phyloP scores from a whole-genome alignment of 2,113 vertebrate genomes.

The Macaca mulatta region DNA sequence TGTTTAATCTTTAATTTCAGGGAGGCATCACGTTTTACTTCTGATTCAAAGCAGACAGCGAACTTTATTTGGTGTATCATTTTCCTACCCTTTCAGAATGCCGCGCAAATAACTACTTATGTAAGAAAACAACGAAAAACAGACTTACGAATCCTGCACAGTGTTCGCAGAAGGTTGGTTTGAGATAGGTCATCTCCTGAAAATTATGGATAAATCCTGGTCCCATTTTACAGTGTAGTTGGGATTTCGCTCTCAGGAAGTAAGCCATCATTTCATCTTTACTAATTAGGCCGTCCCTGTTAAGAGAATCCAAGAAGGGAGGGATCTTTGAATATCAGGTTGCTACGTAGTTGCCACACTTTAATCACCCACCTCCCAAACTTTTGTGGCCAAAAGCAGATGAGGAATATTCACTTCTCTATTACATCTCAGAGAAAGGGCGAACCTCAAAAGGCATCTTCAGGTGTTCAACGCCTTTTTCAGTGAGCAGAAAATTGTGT shows the following conservation, averaged over 20 bases:
- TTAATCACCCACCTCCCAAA: neutral
- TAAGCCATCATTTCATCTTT: slow-evolving; percentile 99
- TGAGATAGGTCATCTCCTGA: slow-evolving; percentile 98
- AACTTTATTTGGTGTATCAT: neutral
- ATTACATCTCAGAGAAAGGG: neutral
- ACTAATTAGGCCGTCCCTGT: slow-evolving; percentile 96
- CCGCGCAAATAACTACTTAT: neutral
- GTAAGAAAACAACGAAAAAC: neutral
- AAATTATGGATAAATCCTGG: slow-evolving; percentile 98
- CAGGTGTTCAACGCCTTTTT: neutral
- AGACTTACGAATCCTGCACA: slow-evolving; percentile 98
- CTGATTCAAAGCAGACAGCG: neutral
- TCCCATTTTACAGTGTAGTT: slow-evolving; percentile 97
- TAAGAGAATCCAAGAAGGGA: slow-evolving; percentile 44
- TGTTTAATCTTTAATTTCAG: neutral
- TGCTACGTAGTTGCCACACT: neutral
- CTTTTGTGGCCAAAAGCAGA: neutral
- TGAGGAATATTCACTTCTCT: neutral
- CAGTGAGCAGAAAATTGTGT: neutral
- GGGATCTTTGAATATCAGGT: neutral
- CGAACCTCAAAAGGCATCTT: neutral
- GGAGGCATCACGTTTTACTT: neutral
- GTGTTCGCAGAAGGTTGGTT: slow-evolving; percentile 98
- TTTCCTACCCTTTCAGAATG: neutral
- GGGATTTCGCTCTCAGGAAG: slow-evolving; percentile 96